A percentile compares a stretch with the other conserved stretches of the same genome.
These are phyloP conservation scores for Pachypanchax playfairii DNA, from an alignment of 2,113 vertebrate species.

Conservation along the genomic window DNA sequence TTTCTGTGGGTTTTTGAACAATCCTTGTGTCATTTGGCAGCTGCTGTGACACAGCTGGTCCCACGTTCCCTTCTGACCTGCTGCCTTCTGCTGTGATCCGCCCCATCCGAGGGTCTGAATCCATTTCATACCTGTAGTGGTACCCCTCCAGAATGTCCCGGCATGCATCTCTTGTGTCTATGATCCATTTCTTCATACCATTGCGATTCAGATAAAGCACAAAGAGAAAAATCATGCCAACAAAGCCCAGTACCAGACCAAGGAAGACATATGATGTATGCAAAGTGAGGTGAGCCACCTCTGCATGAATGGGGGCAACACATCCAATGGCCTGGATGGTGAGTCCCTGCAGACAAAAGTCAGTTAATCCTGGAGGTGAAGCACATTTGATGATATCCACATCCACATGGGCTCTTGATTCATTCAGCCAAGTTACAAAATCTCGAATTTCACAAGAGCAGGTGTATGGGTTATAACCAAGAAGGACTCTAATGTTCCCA, in stretches of 20 bases:
- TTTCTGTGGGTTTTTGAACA: slow-evolving; percentile 52
- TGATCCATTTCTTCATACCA: slow-evolving; percentile 81
- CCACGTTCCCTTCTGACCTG: slow-evolving; percentile 26
- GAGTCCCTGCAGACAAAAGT: slow-evolving; percentile 55
- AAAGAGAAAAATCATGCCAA: slow-evolving; percentile 82
- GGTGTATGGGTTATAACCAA: slow-evolving; percentile 76
- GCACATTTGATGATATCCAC: slow-evolving; percentile 68
- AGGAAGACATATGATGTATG: slow-evolving; percentile 82
- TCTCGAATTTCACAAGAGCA: slow-evolving; percentile 76
- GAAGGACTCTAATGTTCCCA: slow-evolving; percentile 59
- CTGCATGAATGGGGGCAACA: slow-evolving; percentile 48
- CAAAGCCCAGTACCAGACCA: slow-evolving; percentile 79
- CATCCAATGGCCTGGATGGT: slow-evolving; percentile 65
- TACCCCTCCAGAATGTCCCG: slow-evolving; percentile 80
- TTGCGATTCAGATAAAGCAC: slow-evolving; percentile 84
- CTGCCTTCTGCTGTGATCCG: slow-evolving; percentile 38
- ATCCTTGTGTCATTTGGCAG: slow-evolving; percentile 58
- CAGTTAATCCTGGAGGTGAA: slow-evolving; percentile 56
- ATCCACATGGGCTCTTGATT: slow-evolving; percentile 69
- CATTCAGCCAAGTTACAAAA: slow-evolving; percentile 77
- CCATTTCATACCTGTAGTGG: slow-evolving; percentile 81
- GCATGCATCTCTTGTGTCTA: slow-evolving; percentile 75
- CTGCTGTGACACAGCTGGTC: slow-evolving; percentile 39
- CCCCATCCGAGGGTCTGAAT: slow-evolving; percentile 77
- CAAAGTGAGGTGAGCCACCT: slow-evolving; percentile 63